These are phyloP conservation scores for Ophion costatus DNA, from an alignment of 2,888 invertebrate species.

Conservation along the genomic window DNA sequence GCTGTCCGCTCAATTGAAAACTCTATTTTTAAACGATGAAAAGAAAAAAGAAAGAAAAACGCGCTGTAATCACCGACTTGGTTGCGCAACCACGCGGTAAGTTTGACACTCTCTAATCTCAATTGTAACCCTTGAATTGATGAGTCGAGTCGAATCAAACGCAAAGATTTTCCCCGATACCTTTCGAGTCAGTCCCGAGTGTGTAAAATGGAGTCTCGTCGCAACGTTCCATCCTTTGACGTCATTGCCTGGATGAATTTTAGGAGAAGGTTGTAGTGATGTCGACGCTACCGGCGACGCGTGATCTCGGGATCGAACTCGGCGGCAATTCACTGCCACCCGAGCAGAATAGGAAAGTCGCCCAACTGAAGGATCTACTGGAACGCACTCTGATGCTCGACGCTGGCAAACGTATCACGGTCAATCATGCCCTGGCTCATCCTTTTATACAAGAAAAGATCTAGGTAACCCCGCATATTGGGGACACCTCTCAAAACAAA, in stretches of 20 bases:
- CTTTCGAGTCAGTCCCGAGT: too few species aligned
- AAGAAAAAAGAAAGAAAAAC: constrained; percentile 9
- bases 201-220: neutral
- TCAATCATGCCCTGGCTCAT: constrained; percentile 96
- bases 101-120: constrained; percentile 64
- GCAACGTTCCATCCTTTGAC: constrained; percentile 38
- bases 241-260: constrained; percentile 72
- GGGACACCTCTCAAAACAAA: constrained; percentile 63
- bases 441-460: constrained; percentile 98
- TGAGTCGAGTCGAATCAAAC: neutral
- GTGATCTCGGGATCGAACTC: constrained; percentile 95
- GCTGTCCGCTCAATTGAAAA: neutral
- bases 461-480: constrained; percentile 83
- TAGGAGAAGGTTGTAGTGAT: constrained; percentile 99
- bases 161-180: too few species aligned
- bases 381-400: constrained; percentile 97
- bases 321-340: constrained; percentile 94
- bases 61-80: constrained; percentile 40
- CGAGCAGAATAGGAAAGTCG: constrained; percentile 95
- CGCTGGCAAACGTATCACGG: constrained; percentile 95
- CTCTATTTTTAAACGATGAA: neutral
- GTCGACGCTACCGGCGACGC: constrained; percentile 93
- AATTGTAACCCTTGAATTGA: constrained; percentile 21
- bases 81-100: constrained; percentile 69
- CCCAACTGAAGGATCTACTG: constrained; percentile 95